phyloP scores from a whole-genome alignment of 2,113 vertebrate species.

The Clarias magur region DNA sequence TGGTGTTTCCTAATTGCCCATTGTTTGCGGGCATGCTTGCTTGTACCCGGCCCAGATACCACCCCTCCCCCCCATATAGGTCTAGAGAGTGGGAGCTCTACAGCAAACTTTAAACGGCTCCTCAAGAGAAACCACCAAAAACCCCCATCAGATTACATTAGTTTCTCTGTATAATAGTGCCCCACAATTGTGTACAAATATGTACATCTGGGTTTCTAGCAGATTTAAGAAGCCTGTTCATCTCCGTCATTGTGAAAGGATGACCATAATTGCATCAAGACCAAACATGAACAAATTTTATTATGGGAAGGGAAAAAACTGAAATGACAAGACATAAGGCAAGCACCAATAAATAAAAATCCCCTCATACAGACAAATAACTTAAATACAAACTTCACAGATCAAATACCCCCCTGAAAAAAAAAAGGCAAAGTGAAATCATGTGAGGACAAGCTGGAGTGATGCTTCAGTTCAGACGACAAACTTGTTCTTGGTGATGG shows the following conservation, averaged over 20 bases:
- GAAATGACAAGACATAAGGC: background rate
- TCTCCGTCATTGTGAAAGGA: background rate
- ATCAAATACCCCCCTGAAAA: background rate
- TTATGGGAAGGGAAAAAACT: background rate
- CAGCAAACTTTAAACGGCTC: background rate
- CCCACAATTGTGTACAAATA: too few relatives aligned
- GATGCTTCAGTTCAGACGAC: slow-evolving; percentile 69
- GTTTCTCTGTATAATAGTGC: background rate
- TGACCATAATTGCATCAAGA: background rate
- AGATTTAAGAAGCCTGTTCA: background rate
- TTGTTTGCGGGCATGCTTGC: too few relatives aligned
- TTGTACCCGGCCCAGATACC: too few relatives aligned
- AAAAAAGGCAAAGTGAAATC: background rate
- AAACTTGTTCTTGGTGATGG: slow-evolving; percentile 81
- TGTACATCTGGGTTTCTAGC: background rate
- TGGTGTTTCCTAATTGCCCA: too few relatives aligned
- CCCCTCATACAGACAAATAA: too few relatives aligned
- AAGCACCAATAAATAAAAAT: background rate
- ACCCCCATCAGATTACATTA: background rate
- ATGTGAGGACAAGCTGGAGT: background rate
- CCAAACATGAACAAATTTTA: background rate
- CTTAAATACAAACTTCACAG: background rate
- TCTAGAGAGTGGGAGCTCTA: background rate
- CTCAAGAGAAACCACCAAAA: background rate
- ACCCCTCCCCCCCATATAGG: too few relatives aligned